Evolutionary conservation across 2,113 vertebrate species (phyloP).

Genomic region (Notothenia coriiceps): DNA sequence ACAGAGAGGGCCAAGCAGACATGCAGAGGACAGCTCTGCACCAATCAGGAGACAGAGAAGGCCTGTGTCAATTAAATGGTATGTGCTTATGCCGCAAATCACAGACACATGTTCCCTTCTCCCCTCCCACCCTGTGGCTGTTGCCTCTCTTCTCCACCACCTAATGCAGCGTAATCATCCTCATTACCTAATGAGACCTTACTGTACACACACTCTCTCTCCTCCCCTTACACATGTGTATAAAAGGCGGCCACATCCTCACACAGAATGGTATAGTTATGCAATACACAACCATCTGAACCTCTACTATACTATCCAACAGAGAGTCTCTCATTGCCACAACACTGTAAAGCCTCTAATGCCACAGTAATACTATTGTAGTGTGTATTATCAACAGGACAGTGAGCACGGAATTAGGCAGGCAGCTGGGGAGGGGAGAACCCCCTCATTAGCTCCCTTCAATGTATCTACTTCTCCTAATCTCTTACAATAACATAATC

Average conservation of each 20-base stretch:
- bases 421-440: constrained; percentile 75
- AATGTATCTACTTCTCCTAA: constrained; percentile 83
- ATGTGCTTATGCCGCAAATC: constrained; percentile 84
- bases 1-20: constrained; percentile 65
- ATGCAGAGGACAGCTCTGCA: constrained; percentile 72
- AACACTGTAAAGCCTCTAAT: constrained; percentile 71
- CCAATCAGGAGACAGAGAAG: constrained; percentile 71
- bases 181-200: constrained; percentile 81
- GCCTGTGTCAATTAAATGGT: constrained; percentile 84
- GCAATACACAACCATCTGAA: constrained; percentile 45
- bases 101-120: constrained; percentile 78
- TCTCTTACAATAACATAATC: constrained; percentile 85
- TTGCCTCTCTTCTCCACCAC: constrained; percentile 68
- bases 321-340: constrained; percentile 50
- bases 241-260: constrained; percentile 61
- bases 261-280: constrained; percentile 24
- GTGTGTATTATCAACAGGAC: constrained; percentile 80
- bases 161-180: constrained; percentile 81
- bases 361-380: constrained; percentile 77
- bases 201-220: constrained; percentile 71
- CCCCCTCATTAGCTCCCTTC: constrained; percentile 79
- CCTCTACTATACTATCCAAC: constrained; percentile 51
- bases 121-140: constrained; percentile 69
- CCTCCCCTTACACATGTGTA: constrained; percentile 37
- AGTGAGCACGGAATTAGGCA: constrained; percentile 76